Evolutionary conservation across 2,888 invertebrate genomes (phyloP), one percentile per base, ranked within the genome.

Genomic region (Drosophila nigricruria): DNA sequence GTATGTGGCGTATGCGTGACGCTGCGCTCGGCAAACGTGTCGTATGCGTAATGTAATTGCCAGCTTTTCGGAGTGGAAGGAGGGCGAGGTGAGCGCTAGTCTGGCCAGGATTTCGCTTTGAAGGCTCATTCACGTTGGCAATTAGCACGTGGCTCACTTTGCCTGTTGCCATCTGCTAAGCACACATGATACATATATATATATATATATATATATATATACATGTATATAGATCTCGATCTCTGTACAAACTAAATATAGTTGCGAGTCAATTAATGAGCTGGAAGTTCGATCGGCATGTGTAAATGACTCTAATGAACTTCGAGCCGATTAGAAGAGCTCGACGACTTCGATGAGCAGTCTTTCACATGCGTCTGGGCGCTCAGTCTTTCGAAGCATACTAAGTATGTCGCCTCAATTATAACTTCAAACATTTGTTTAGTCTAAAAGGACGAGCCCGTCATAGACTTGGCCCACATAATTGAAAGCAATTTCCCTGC

Each of bases 1-100:
- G 67, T 63, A 30, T 32, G 45, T 40, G 23, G 52, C 34, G 25
- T 65, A 43, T 66, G 67, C 73, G 73, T 73, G 78, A 45, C 50
- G 73, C 20, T 72, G n/a, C 38, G 66, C 30, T 63, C 63, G 69
- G 64, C 86, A 80, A 82, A 82, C 81, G 73, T 60, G 80, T 69
- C 79, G 82, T 82, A 75, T 84, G 82, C 70, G 88, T 85, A 88
- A 82, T 79, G 70, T 85, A 79, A 88, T 88, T 82, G 76, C 67
- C 76, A 70, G 84, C 84, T 69, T 80, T 64, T 64, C 70, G 63
- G n/a, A 73, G 67, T 67, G 62, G 58, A 49, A 63, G 32, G 38
- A 54, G 40, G 27, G 18, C 27, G 32, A 16, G 23, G 32, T 18
- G n/a, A 25, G 18, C 16, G 20, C 20, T 18, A 27, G n/a, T 30